Percentiles rank a stretch among this genome's conserved stretches.
Evolutionary conservation across 2,888 invertebrate genomes (phyloP).

Genomic region (Clivina fossor): DNA sequence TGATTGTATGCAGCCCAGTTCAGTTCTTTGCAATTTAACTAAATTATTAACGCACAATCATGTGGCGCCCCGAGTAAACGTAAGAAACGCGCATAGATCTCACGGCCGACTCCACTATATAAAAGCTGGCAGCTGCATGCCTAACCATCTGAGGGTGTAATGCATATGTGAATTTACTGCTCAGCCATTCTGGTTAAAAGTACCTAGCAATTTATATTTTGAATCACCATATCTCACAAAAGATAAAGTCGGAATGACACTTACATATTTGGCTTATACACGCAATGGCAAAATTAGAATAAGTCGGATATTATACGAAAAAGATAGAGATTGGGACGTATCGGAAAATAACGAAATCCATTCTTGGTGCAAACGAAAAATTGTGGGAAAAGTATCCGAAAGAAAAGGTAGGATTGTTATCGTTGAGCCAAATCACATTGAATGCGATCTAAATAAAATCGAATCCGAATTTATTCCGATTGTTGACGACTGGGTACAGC

Average conservation of each 20-base stretch:
- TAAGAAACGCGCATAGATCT: no score
- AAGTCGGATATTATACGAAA: slow-evolving; percentile 57
- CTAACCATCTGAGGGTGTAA: no score
- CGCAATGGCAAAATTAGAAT: slow-evolving; percentile 48
- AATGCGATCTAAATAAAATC: slow-evolving; percentile 63
- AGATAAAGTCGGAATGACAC: slow-evolving; percentile 59
- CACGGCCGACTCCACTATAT: no score
- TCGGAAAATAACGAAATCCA: slow-evolving; percentile 43
- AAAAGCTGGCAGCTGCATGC: no score
- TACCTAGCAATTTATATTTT: slow-evolving; percentile 55
- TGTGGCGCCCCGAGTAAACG: no score
- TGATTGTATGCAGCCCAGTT: no score
- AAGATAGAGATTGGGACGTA: slow-evolving; percentile 50
- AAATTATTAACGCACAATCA: no score
- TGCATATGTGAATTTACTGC: no score
- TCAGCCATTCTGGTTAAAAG: no score
- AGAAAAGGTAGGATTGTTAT: slow-evolving; percentile 50
- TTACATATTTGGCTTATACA: slow-evolving; percentile 50
- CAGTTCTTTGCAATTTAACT: no score
- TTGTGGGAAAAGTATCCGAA: slow-evolving; percentile 53
- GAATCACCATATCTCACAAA: slow-evolving; percentile 55
- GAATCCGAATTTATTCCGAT: slow-evolving; percentile 66
- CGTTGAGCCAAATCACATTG: slow-evolving; percentile 60
- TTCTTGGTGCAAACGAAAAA: slow-evolving; percentile 44
- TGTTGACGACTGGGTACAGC: slow-evolving; percentile 69